Conservation (phyloP, 2,888 invertebrate species). For the Blera fallax region DNA sequence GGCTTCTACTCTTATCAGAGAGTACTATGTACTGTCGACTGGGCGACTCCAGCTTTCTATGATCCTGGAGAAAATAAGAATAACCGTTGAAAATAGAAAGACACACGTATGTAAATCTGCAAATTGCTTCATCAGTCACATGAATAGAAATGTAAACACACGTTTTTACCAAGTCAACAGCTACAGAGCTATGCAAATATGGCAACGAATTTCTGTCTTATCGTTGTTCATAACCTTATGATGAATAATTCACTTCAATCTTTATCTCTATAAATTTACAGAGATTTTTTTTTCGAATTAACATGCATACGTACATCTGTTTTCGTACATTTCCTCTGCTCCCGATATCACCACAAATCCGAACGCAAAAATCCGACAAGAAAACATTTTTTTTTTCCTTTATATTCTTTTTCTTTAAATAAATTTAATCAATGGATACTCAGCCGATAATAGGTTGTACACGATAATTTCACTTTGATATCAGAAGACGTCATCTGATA, state of each 20-base stretch:
- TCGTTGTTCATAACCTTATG: neutral
- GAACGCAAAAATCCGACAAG: neutral
- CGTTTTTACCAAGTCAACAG: neutral
- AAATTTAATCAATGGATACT: conserved; percentile 15
- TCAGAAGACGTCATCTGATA: neutral
- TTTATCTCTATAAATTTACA: neutral
- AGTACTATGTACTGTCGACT: too few species aligned
- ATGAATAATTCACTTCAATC: neutral
- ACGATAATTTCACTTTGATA: conserved; percentile 8
- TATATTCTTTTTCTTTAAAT: too few species aligned
- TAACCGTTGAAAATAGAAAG: too few species aligned
- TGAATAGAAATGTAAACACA: conserved; percentile 4
- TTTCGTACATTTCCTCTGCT: neutral
- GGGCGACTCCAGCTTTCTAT: too few species aligned
- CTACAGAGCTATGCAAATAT: neutral
- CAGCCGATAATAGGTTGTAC: neutral
- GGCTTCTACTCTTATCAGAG: neutral
- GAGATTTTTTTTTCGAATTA: neutral
- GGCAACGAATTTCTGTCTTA: neutral
- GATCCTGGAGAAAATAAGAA: too few species aligned
- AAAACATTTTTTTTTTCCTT: neutral
- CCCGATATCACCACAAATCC: too few species aligned
- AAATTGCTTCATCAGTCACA: neutral
- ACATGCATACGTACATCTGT: conserved; percentile 13
- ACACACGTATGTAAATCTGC: too few species aligned